These are phyloP conservation scores for Hipposideros armiger DNA, from an alignment of 2,113 vertebrate species.

Conservation along the genomic window DNA sequence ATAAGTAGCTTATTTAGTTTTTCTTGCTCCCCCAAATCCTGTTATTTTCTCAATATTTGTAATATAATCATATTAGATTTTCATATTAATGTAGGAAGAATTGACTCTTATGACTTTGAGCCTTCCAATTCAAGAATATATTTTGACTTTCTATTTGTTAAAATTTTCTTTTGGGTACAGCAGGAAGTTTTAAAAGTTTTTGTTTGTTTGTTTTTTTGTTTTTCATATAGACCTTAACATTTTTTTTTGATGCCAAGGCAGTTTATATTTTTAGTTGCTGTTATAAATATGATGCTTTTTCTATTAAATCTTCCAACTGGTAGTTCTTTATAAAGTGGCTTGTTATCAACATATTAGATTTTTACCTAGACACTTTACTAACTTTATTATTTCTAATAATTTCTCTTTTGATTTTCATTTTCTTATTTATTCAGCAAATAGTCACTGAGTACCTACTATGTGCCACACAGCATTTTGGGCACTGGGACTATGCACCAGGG, in stretches of 20 bases:
- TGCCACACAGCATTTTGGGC: not conserved
- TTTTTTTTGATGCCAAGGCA: not conserved
- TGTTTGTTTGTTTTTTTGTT: not conserved
- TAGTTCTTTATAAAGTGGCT: constrained; percentile 28
- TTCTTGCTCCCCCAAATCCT: not conserved
- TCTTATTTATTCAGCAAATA: constrained; percentile 23
- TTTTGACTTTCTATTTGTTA: constrained; percentile 18
- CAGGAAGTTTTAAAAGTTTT: not conserved
- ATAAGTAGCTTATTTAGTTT: constrained; percentile 43
- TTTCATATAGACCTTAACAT: not conserved
- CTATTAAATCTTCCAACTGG: constrained; percentile 34
- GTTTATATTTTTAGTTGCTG: not conserved
- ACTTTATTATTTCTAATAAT: not conserved
- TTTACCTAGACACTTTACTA: not conserved
- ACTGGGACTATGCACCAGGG: not conserved
- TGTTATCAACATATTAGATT: not conserved
- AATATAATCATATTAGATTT: not conserved
- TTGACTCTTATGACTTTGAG: not conserved
- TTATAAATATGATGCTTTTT: constrained; percentile 7
- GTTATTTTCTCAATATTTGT: not conserved
- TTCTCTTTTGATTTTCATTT: constrained; percentile 7
- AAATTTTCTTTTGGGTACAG: not conserved
- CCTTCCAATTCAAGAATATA: not conserved
- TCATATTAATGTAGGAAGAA: not conserved
- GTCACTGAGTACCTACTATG: not conserved